These are phyloP conservation scores for Macrobrachium rosenbergii DNA, from an alignment of 1,140 invertebrate genomes.

Conservation along the genomic window DNA sequence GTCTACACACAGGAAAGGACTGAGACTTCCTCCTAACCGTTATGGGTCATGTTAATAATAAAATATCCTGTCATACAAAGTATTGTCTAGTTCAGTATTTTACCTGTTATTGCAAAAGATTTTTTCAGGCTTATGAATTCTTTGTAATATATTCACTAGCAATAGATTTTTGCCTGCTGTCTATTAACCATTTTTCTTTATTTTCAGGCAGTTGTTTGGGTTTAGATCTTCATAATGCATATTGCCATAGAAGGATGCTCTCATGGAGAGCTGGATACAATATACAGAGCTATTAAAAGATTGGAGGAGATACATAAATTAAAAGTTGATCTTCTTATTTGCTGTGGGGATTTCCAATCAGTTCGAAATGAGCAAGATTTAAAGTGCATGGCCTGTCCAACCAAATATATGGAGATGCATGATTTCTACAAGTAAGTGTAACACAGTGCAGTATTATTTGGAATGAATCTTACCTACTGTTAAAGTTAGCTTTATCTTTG, in stretches of 20 bases:
- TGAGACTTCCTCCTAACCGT: no score
- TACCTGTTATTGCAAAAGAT: no score
- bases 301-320: conserved; percentile 79
- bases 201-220: neutral
- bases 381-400: conserved; percentile 93
- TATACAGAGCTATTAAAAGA: conserved; percentile 87
- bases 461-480: no score
- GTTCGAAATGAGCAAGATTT: conserved; percentile 73
- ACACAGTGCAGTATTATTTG: neutral
- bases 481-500: no score
- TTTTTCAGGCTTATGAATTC: no score
- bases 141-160: no score
- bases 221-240: conserved; percentile 78
- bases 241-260: conserved; percentile 97
- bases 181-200: neutral
- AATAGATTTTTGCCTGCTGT: neutral
- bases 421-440: conserved; percentile 93
- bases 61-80: no score
- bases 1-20: no score
- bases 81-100: no score
- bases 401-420: conserved; percentile 91
- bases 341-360: conserved; percentile 97
- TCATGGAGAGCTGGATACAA: conserved; percentile 96
- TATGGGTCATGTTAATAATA: no score
- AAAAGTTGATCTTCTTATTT: conserved; percentile 91